These are phyloP conservation scores for Coenonympha arcania DNA, from an alignment of 2,888 invertebrate species.

Conservation along the genomic window DNA sequence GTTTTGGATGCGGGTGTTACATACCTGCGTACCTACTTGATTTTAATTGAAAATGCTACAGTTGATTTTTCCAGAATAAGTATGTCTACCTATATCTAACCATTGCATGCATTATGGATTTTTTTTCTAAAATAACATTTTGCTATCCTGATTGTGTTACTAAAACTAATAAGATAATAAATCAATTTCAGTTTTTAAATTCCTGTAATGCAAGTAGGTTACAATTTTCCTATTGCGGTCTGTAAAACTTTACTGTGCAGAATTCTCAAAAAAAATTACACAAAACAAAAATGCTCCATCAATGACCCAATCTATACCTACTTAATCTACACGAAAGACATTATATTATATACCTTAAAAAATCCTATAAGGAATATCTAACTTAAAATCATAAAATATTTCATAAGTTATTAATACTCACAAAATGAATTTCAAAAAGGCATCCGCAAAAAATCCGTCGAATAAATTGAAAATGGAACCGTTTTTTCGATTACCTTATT, in stretches of 20 bases:
- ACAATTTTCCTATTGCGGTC: too few relatives aligned
- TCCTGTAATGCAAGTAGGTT: too few relatives aligned
- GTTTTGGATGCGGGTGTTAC: slow-evolving; percentile 30
- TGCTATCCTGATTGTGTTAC: too few relatives aligned
- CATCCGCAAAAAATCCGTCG: slow-evolving; percentile 1
- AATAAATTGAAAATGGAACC: slow-evolving; percentile 47
- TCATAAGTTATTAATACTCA: neutral
- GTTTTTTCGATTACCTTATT: slow-evolving; percentile 42
- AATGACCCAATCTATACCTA: neutral
- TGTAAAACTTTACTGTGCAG: too few relatives aligned
- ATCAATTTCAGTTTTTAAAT: too few relatives aligned
- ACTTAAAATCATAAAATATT: neutral
- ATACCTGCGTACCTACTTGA: neutral
- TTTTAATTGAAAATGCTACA: neutral
- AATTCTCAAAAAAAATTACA: too few relatives aligned
- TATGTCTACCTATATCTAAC: too few relatives aligned
- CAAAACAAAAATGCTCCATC: too few relatives aligned
- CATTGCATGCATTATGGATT: too few relatives aligned
- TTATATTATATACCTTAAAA: neutral
- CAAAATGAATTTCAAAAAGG: slow-evolving; percentile 6
- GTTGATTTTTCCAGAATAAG: too few relatives aligned
- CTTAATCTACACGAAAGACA: neutral
- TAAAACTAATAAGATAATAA: too few relatives aligned
- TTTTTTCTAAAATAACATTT: neutral
- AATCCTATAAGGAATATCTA: neutral